A percentile compares a stretch with the other conserved stretches of the same genome.
Conservation (phyloP, 2,113 vertebrate species). For the Phaethon lepturus region DNA sequence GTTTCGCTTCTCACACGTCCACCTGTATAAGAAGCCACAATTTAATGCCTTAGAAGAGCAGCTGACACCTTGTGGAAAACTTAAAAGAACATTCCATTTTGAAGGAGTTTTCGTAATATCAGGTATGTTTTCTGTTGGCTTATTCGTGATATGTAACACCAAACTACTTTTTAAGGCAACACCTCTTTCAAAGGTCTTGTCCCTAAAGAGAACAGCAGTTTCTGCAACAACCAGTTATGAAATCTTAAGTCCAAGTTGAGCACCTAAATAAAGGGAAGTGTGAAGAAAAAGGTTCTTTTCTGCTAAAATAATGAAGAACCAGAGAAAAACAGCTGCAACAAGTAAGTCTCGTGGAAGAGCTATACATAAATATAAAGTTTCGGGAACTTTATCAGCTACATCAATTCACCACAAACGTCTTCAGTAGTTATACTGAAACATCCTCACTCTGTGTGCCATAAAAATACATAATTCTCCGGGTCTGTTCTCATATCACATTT, state of each 20-base stretch:
- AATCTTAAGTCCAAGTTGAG: neutral
- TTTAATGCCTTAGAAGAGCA: neutral
- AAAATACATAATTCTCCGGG: neutral
- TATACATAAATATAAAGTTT: neutral
- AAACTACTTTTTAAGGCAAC: neutral
- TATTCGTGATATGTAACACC: neutral
- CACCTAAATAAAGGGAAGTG: neutral
- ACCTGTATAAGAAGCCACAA: neutral
- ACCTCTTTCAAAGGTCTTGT: neutral
- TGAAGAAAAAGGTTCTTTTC: neutral
- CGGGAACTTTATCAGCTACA: neutral
- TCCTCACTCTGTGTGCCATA: neutral
- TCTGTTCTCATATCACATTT: neutral
- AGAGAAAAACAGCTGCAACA: neutral
- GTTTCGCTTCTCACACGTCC: neutral
- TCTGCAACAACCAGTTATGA: constrained; percentile 25
- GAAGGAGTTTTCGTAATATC: neutral
- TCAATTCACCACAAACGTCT: neutral
- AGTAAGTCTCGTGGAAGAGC: neutral
- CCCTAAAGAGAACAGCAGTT: neutral
- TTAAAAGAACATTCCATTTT: neutral
- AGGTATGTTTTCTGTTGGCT: neutral
- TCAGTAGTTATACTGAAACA: neutral
- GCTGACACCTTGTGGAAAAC: constrained; percentile 5
- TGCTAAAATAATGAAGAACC: neutral